These are phyloP conservation scores for Callionymus lyra DNA, from an alignment of 2,113 vertebrate genomes.

Conservation along the genomic window DNA sequence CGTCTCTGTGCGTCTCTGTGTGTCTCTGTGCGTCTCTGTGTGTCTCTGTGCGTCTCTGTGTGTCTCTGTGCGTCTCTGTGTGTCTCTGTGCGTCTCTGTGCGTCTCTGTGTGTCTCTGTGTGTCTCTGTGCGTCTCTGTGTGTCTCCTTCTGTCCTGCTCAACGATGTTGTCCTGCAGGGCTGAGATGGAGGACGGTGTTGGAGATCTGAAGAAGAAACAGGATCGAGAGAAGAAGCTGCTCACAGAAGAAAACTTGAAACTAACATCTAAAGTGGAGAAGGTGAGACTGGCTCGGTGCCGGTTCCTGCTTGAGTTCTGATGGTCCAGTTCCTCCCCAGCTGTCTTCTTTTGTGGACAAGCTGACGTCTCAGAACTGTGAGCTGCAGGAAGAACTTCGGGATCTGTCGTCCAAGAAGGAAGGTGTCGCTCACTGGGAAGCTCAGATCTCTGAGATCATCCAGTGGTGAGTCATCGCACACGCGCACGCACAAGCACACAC, in stretches of 20 bases:
- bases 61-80: too few relatives aligned
- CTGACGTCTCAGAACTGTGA: slow-evolving; percentile 85
- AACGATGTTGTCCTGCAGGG: slow-evolving; percentile 41
- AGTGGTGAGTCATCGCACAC: slow-evolving; percentile 73
- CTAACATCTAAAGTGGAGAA: slow-evolving; percentile 78
- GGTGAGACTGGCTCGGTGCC: slow-evolving; percentile 54
- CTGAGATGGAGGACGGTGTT: slow-evolving; percentile 80
- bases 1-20: too few relatives aligned
- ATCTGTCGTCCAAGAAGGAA: slow-evolving; percentile 86
- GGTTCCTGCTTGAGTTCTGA: not conserved
- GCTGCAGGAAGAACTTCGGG: slow-evolving; percentile 89
- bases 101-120: too few relatives aligned
- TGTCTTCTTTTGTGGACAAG: slow-evolving; percentile 86
- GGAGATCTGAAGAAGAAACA: slow-evolving; percentile 76
- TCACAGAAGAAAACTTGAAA: slow-evolving; percentile 85
- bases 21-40: too few relatives aligned
- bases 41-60: too few relatives aligned
- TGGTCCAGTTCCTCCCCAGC: slow-evolving; percentile 46
- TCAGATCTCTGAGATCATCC: slow-evolving; percentile 97
- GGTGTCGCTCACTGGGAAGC: slow-evolving; percentile 96
- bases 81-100: too few relatives aligned
- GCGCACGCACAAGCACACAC: too few relatives aligned
- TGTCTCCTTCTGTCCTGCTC: too few relatives aligned
- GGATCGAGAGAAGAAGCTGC: slow-evolving; percentile 77
- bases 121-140: too few relatives aligned